Evolutionary conservation across 2,888 invertebrate species (phyloP).

Genomic region (Griposia aprilina): DNA sequence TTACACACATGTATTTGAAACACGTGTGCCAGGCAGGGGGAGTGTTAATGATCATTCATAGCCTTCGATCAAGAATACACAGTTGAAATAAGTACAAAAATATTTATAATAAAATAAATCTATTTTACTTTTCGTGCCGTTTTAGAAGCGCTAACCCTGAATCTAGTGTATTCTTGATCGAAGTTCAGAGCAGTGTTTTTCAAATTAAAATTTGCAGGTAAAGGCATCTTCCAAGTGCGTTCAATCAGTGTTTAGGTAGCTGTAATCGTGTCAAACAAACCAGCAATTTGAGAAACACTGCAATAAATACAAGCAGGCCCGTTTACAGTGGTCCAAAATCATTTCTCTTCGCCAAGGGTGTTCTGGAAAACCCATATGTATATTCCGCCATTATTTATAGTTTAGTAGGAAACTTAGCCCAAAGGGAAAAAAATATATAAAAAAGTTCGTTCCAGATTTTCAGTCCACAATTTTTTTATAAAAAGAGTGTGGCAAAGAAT

Average conservation of each 20-base stretch:
- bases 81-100: neutral
- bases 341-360: neutral
- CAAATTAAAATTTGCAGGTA: neutral
- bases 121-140: neutral
- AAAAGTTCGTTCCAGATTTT: neutral
- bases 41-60: constrained; percentile 3
- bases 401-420: neutral
- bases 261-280: neutral
- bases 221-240: neutral
- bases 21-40: neutral
- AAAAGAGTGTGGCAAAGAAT: neutral
- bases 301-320: neutral
- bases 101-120: neutral
- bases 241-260: neutral
- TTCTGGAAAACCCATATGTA: neutral
- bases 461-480: neutral
- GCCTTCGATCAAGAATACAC: neutral
- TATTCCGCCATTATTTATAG: neutral
- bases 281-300: constrained; percentile 22
- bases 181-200: constrained; percentile 34
- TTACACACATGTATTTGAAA: too few relatives aligned
- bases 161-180: neutral
- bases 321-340: neutral
- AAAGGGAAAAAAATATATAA: neutral
- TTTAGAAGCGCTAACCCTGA: too few relatives aligned